These are phyloP conservation scores for Craterocephalus amniculus DNA, from an alignment of 2,797 vertebrate genomes.

Conservation along the genomic window DNA sequence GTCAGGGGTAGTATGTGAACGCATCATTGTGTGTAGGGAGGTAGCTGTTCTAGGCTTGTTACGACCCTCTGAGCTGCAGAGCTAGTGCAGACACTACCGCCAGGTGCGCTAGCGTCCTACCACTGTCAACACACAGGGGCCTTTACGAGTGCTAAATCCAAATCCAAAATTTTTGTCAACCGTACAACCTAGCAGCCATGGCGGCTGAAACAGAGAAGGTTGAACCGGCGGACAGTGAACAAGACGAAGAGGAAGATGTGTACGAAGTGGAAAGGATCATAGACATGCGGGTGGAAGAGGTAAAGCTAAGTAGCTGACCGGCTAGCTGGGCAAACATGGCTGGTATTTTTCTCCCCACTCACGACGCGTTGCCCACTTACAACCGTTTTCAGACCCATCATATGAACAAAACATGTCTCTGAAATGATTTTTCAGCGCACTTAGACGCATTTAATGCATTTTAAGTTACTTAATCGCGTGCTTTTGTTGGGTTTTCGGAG, in stretches of 20 bases:
- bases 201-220: conserved; percentile 63
- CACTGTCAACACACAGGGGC: conserved; percentile 25
- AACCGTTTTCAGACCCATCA: not conserved
- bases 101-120: conserved; percentile 34
- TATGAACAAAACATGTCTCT: fast-evolving
- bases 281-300: conserved; percentile 91
- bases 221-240: conserved; percentile 85
- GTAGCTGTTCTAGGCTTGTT: conserved; percentile 25
- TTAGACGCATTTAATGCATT: not conserved
- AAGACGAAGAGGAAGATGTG: conserved; percentile 89
- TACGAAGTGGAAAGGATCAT: conserved; percentile 98
- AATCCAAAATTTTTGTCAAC: not conserved
- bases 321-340: conserved; percentile 58
- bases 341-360: conserved; percentile 37
- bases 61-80: conserved; percentile 33
- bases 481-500: not conserved
- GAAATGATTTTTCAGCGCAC: fast-evolving
- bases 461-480: fast-evolving
- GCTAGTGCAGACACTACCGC: conserved; percentile 17
- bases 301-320: conserved; percentile 70
- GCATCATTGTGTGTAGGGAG: conserved; percentile 40
- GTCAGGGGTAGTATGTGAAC: conserved; percentile 21
- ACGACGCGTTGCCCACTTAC: conserved; percentile 28
- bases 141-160: conserved; percentile 1
- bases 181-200: conserved; percentile 46